Evolutionary conservation across 1,140 invertebrate species (phyloP), one percentile per base, ranked within the genome.

Genomic region (Pseudomyrmex cubaensis): DNA sequence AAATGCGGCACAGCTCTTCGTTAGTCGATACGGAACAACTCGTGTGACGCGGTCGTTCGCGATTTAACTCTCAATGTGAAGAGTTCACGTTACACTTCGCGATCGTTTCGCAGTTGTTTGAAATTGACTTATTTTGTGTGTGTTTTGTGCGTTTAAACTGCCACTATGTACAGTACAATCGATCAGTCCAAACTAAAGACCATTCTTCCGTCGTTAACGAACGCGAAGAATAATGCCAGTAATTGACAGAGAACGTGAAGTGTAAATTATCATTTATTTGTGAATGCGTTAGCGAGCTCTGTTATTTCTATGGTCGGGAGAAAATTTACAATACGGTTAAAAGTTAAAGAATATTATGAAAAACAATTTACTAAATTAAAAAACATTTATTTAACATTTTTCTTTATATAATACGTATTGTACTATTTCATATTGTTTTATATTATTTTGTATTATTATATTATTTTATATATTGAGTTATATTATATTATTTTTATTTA

Each of bases 1-100:
- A 89, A 85, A 67, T 35, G 35, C 35, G 35, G 35, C 35, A 35
- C 57, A 75, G 59, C 52, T n/a, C 35, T 70, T 72, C 78, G 73
- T 89, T 64, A 89, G 82, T 85, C 82, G 85, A 89, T 89, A 90
- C 73, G 78, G 57, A 74, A 61, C 67, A 59, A 52, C 22, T 52
- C 48, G 22, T 1, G 54, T 52, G 57, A 13, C 22, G 72, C 25
- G 9, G 2, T 52, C 9, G 3, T 44, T 22, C 57, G 62, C 67
- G 48, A 73, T 84, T 83, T 84, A 63, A 84, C 61, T 25, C 44
- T 1, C 52, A 13, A 56, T 52, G 46, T 75, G 25, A 61, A 74
- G 70, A 48, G 61, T 1, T 8, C 25, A 25, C 25, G 74, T 56
- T 57, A 25, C 12, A 20, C 35, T 69, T 2, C 5, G 35, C 35